phyloP scores from a whole-genome alignment of 2,797 vertebrate genomes.

The Tapirus indicus region DNA sequence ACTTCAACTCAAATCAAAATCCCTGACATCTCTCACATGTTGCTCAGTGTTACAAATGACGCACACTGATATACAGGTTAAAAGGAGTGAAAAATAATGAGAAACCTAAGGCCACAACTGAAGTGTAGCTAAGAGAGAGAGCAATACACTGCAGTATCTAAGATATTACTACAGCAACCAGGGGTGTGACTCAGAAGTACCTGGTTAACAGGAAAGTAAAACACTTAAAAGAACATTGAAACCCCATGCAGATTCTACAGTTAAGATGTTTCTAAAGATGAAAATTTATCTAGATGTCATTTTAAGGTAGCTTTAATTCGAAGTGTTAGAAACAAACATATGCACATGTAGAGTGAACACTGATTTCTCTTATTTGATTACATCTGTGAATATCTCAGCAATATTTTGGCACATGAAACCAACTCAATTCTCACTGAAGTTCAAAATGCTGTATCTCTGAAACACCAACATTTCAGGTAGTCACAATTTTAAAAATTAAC shows the following conservation, averaged over 20 bases:
- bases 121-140: constrained; percentile 60
- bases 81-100: constrained; percentile 29
- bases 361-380: constrained; percentile 37
- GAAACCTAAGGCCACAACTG: constrained; percentile 57
- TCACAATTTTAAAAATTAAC: not conserved
- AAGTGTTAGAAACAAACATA: not conserved
- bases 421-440: not conserved
- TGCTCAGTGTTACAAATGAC: not conserved
- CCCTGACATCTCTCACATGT: not conserved
- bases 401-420: not conserved
- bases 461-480: not conserved
- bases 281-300: constrained; percentile 55
- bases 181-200: constrained; percentile 8
- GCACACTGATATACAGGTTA: not conserved
- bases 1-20: constrained; percentile 36
- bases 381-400: not conserved
- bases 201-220: constrained; percentile 12
- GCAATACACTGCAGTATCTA: constrained; percentile 52
- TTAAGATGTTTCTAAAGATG: not conserved
- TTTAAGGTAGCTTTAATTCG: not conserved
- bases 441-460: constrained; percentile 23
- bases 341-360: not conserved
- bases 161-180: constrained; percentile 63
- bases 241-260: not conserved
- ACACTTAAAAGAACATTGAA: not conserved